A percentile compares a stretch with the other conserved stretches of the same genome.
These are phyloP conservation scores for Salvelinus alpinus DNA, from an alignment of 2,113 vertebrate genomes.

Conservation along the genomic window DNA sequence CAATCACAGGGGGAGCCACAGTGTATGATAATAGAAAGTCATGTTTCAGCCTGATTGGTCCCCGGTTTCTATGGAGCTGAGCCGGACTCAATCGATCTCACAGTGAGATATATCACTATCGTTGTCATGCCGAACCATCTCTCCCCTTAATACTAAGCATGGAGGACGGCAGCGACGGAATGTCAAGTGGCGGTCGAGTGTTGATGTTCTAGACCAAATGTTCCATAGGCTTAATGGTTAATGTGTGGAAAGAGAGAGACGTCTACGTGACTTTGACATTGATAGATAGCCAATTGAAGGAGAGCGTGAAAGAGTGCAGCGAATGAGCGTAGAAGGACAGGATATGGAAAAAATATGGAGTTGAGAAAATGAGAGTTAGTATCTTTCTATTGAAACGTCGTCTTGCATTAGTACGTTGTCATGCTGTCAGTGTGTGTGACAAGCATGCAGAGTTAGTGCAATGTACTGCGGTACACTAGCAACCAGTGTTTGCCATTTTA, in stretches of 20 bases:
- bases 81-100: background rate
- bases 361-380: no score
- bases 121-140: background rate
- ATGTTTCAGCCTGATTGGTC: conserved; percentile 11
- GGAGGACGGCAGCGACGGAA: background rate
- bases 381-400: no score
- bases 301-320: background rate
- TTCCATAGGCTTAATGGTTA: background rate
- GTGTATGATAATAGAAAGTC: conserved; percentile 32
- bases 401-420: no score
- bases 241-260: background rate
- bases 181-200: background rate
- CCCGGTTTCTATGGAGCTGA: background rate
- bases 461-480: no score
- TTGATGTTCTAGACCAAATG: background rate
- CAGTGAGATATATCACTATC: background rate
- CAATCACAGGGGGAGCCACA: conserved; percentile 19
- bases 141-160: background rate
- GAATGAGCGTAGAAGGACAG: no score
- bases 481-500: no score
- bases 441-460: no score
- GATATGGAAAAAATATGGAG: no score
- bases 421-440: no score
- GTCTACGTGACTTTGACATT: background rate
- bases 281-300: background rate